Conservation (phyloP, 92 coral and sea anemone species). For the Paragorgia papillata region DNA sequence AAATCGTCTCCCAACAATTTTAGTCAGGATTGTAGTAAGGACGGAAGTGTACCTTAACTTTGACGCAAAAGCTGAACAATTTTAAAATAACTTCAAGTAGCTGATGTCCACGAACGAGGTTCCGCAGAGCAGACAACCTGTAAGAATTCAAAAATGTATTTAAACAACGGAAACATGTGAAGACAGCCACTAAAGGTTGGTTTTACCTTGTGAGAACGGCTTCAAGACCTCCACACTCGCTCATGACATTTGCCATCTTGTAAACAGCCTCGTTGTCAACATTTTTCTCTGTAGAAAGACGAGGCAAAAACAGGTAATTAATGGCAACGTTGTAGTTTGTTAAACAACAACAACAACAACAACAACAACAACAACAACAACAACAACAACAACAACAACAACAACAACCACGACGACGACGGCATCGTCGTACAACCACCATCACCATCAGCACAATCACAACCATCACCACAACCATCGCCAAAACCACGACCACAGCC, state of each 20-base stretch:
- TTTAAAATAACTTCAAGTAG: constrained; percentile 86
- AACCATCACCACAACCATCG: too few relatives aligned
- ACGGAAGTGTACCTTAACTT: constrained; percentile 73
- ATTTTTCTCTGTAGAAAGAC: constrained; percentile 69
- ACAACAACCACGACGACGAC: too few relatives aligned
- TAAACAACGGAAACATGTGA: not conserved
- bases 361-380: too few relatives aligned
- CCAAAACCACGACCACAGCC: too few relatives aligned
- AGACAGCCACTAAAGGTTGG: too few relatives aligned
- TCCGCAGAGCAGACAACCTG: constrained; percentile 78
- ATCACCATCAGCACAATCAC: too few relatives aligned
- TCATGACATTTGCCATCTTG: constrained; percentile 91
- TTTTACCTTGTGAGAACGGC: constrained; percentile 87
- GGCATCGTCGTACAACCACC: too few relatives aligned
- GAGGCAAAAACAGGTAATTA: not conserved
- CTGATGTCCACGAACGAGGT: constrained; percentile 89
- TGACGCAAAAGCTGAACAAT: constrained; percentile 88
- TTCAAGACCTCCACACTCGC: constrained; percentile 92
- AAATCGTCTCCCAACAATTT: too few relatives aligned
- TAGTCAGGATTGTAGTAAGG: too few relatives aligned
- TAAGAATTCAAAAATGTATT: not conserved
- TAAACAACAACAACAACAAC: too few relatives aligned
- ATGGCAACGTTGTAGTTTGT: too few relatives aligned
- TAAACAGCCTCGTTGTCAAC: constrained; percentile 91
- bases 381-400: too few relatives aligned